A percentile compares a stretch with the other conserved stretches of the same genome.
Evolutionary conservation across 2,888 invertebrate genomes (phyloP).

Genomic region (Tinea semifulvella): DNA sequence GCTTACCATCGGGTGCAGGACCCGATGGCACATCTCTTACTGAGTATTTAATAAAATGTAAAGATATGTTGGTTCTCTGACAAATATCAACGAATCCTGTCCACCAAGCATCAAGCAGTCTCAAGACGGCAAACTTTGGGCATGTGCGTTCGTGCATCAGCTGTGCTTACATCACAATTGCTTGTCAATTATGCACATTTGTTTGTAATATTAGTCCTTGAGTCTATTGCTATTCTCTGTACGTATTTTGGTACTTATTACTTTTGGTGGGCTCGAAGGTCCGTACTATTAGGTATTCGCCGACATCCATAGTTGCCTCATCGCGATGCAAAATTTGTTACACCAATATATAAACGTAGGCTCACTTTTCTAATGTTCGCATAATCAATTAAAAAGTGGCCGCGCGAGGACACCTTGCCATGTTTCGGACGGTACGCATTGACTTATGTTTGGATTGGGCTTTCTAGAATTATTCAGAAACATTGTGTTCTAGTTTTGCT

Average conservation of each 20-base stretch:
- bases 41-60: too few species aligned
- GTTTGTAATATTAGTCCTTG: conserved; percentile 12
- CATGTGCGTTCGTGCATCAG: too few species aligned
- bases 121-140: too few species aligned
- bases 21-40: too few species aligned
- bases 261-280: conserved; percentile 63
- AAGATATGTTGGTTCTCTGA: too few species aligned
- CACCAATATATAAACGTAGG: conserved; percentile 63
- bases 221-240: conserved; percentile 54
- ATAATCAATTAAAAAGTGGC: conserved; percentile 50
- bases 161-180: too few species aligned
- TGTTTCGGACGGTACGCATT: conserved; percentile 21
- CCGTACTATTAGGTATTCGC: conserved; percentile 60
- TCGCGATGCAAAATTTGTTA: conserved; percentile 62
- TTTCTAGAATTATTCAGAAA: too few species aligned
- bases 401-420: conserved; percentile 34
- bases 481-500: too few species aligned
- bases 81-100: too few species aligned
- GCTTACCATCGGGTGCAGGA: too few species aligned
- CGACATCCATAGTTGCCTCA: conserved; percentile 56
- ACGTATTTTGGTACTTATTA: conserved; percentile 57
- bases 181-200: background rate
- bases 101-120: too few species aligned
- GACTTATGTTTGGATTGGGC: too few species aligned
- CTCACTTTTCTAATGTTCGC: conserved; percentile 52